phyloP scores from a whole-genome alignment of 2,113 vertebrate genomes.

The Mustela nigripes region DNA sequence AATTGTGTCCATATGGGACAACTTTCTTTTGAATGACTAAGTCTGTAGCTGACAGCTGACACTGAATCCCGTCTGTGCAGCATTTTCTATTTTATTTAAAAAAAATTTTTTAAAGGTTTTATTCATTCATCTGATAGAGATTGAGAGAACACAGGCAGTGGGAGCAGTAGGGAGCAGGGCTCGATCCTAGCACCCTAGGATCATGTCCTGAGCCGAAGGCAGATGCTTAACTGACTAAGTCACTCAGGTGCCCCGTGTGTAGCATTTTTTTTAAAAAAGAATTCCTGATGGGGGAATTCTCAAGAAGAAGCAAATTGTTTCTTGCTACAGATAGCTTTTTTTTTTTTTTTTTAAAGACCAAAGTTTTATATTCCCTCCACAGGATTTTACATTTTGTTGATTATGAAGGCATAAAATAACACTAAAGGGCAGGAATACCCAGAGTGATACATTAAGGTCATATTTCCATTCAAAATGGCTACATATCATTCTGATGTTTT shows the following conservation, averaged over 20 bases:
- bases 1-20: neutral
- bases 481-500: slow-evolving; percentile 33
- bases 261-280: slow-evolving; percentile 57
- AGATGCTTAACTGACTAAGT: too few species aligned
- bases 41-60: slow-evolving; percentile 24
- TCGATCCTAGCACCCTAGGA: too few species aligned
- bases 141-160: too few species aligned
- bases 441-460: slow-evolving; percentile 91
- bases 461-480: slow-evolving; percentile 91
- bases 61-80: neutral
- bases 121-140: too few species aligned
- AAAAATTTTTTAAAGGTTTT: too few species aligned
- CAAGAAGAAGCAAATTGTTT: slow-evolving; percentile 89
- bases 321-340: slow-evolving; percentile 88
- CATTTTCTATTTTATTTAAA: neutral
- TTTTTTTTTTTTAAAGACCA: slow-evolving; percentile 86
- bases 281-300: slow-evolving; percentile 90
- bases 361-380: slow-evolving; percentile 86
- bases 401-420: slow-evolving; percentile 92
- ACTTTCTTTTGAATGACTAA: neutral
- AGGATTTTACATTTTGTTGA: slow-evolving; percentile 90
- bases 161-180: too few species aligned
- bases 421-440: slow-evolving; percentile 93
- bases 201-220: too few species aligned
- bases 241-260: neutral